These are phyloP conservation scores for Rousettus leschenaultii DNA, from an alignment of 2,113 vertebrate species.

Conservation along the genomic window DNA sequence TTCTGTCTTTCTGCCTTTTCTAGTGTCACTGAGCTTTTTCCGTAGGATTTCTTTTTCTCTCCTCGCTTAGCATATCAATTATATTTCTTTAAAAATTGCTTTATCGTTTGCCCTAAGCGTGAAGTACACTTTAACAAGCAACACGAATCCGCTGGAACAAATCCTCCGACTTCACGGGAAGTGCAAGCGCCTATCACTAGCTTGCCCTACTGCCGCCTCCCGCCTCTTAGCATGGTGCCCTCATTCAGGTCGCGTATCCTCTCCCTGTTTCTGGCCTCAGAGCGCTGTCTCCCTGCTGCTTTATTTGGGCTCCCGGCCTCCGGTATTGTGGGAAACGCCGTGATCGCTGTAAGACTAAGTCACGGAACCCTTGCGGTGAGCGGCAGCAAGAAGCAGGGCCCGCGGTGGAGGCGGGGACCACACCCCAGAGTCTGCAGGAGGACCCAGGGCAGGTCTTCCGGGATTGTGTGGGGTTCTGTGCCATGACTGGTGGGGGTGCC, in stretches of 20 bases:
- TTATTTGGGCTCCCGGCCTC: background rate
- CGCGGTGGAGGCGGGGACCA: background rate
- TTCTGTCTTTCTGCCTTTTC: background rate
- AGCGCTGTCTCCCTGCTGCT: background rate
- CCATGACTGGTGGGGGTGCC: too few species aligned
- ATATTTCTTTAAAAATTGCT: background rate
- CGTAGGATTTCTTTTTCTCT: background rate
- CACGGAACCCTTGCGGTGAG: fast-evolving
- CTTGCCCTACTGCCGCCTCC: background rate
- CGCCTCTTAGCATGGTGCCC: background rate
- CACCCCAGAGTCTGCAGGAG: background rate
- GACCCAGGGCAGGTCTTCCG: background rate
- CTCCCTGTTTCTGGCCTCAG: background rate
- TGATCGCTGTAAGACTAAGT: fast-evolving
- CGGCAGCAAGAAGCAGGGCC: background rate
- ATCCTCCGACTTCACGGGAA: background rate
- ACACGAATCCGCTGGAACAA: background rate
- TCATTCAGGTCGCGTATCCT: background rate
- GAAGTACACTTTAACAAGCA: background rate
- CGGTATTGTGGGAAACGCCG: background rate
- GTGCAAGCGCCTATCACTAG: fast-evolving
- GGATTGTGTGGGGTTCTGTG: fast-evolving
- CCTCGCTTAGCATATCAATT: background rate
- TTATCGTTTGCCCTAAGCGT: background rate
- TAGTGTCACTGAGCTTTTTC: background rate